phyloP scores from a whole-genome alignment of 2,113 vertebrate species.

The Mionectes macconnelli region DNA sequence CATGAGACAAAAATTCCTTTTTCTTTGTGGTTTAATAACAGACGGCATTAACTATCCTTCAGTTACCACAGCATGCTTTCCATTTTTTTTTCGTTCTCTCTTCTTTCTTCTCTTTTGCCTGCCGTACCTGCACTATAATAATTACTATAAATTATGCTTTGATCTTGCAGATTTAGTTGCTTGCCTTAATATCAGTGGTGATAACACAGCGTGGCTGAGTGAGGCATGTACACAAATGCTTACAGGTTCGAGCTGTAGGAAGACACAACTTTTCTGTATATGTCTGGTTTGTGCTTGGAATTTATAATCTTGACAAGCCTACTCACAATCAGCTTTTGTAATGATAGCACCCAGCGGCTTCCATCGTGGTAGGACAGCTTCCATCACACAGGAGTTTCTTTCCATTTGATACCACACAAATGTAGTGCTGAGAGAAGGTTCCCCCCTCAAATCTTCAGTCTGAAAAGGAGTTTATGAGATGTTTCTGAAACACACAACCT shows the following conservation, averaged over 20 bases:
- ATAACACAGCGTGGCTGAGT: neutral
- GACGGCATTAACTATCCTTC: constrained; percentile 44
- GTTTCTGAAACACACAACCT: neutral
- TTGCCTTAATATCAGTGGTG: neutral
- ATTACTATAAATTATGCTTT: neutral
- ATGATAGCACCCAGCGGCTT: neutral
- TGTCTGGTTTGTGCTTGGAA: neutral
- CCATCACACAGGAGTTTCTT: neutral
- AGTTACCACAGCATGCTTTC: constrained; percentile 18
- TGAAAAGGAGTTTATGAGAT: neutral
- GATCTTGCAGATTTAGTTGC: constrained; percentile 19
- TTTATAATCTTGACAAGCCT: neutral
- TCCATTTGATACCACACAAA: neutral
- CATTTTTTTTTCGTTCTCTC: neutral
- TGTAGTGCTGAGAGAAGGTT: neutral
- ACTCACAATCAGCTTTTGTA: neutral
- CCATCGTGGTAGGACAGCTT: neutral
- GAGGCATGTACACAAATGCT: neutral
- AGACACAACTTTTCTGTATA: neutral
- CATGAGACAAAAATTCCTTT: neutral
- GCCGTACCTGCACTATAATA: neutral
- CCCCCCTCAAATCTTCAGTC: neutral
- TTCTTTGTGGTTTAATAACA: constrained; percentile 1
- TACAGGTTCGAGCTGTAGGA: neutral
- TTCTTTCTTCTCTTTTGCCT: constrained; percentile 25